Base-by-base conservation (phyloP, 2,888 invertebrate genomes). In the Penaeus monodon region DNA sequence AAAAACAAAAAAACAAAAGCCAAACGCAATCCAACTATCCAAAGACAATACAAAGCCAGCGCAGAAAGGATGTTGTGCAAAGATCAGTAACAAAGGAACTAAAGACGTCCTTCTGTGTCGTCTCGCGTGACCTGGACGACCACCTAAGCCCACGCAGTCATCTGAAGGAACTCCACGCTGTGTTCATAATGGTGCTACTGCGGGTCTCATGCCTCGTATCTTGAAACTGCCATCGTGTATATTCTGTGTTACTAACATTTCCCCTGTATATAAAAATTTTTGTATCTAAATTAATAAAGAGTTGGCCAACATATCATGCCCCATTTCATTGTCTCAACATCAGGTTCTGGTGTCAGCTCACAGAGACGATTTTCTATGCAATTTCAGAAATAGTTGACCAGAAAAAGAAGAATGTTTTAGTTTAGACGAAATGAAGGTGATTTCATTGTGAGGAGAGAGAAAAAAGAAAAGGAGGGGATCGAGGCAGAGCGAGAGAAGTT, bases 281-380 rank as follows among this genome's bases (percentile, higher is more conserved):
- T 88, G 49, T 88, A 88, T 79, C 82, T 27, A 82, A 88, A 80
- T 73, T 84, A 83, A 88, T 88, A 88, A 85, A 88, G 77, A 88
- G 88, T 88, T 88, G 88, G 85, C 88, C 85, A 88, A 88, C 85
- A 88, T 17, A 17, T 68, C 73, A 17, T 81, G 44, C 33, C n/a
- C 24, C 24, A 66, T 63, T 63, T 63, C 24, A 24, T 76, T 77
- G n/a, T 29, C 77, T n/a, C 77, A n/a, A 74, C 44, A 77, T 64
- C 24, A 33, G 65, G 29, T 3, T 38, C 29, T 24, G 17, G 64
- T 64, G 44, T 70, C 44, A 66, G n/a, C 66, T 29, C 22, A 10
- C 8, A 27, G n/a, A 49, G n/a, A 24, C 17, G n/a, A 24, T 44
- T 29, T 57, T 79, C 27, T 20, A 29, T 27, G 65, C 27, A 20